Evolutionary conservation across 1,140 invertebrate species (phyloP).

Genomic region (Drosophila setifemur): DNA sequence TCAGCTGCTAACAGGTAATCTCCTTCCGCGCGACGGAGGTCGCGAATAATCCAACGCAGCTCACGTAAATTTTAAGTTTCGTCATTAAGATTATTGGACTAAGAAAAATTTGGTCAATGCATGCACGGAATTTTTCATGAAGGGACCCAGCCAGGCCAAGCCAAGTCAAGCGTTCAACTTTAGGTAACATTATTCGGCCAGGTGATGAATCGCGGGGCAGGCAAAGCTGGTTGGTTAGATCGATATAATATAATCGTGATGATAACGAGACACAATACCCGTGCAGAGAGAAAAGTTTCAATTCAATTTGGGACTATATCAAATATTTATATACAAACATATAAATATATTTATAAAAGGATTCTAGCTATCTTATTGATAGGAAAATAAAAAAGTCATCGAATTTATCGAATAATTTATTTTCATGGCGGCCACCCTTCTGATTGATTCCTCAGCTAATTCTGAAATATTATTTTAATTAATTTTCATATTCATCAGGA

Average conservation of each 20-base stretch:
- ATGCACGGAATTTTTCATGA: conserved; percentile 78
- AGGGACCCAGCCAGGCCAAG: too few species aligned
- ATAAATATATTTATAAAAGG: too few species aligned
- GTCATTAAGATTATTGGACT: conserved; percentile 80
- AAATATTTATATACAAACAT: too few species aligned
- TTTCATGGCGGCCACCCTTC: not conserved
- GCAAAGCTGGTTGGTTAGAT: conserved; percentile 10
- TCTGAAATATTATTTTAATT: conserved; percentile 44
- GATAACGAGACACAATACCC: not conserved
- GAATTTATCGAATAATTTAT: not conserved
- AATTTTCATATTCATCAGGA: conserved; percentile 38
- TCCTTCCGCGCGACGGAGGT: conserved; percentile 16
- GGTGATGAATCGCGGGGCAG: conserved; percentile 26
- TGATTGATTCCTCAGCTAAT: conserved; percentile 27
- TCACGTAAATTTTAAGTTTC: conserved; percentile 81
- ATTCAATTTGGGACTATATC: too few species aligned
- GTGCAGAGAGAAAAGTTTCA: too few species aligned
- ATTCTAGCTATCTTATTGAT: too few species aligned
- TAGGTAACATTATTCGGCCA: not conserved
- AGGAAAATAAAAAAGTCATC: too few species aligned
- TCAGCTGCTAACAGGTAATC: conserved; percentile 68
- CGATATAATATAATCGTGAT: not conserved
- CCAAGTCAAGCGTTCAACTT: conserved; percentile 22
- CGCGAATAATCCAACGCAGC: conserved; percentile 70
- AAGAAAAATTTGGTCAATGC: conserved; percentile 69